A percentile compares a stretch with the other conserved stretches of the same genome.
phyloP scores from a whole-genome alignment of 2,797 vertebrate genomes.

The Chelmon rostratus region DNA sequence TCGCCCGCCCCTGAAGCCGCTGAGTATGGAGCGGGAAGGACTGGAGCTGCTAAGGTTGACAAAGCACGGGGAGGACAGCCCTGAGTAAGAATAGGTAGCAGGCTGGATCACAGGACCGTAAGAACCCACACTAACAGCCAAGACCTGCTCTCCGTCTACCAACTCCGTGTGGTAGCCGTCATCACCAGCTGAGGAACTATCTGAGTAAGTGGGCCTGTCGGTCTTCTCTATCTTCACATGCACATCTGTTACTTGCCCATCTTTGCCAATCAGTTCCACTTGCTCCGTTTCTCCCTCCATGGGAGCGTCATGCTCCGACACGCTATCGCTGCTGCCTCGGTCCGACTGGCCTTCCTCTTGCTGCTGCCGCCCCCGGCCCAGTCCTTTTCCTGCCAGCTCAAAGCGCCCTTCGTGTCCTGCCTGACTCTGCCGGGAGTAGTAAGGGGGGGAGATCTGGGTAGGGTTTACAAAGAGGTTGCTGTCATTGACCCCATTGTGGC shows the following conservation, averaged over 20 bases:
- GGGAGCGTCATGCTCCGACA: conserved; percentile 95
- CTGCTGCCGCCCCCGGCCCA: conserved; percentile 79
- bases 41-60: conserved; percentile 93
- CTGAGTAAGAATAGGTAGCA: conserved; percentile 91
- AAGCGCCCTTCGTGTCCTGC: conserved; percentile 83
- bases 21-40: conserved; percentile 95
- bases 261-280: conserved; percentile 92
- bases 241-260: conserved; percentile 94
- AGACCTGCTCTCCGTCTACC: conserved; percentile 97
- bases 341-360: conserved; percentile 97
- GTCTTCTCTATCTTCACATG: conserved; percentile 96
- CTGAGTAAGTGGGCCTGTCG: conserved; percentile 94
- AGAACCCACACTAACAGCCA: conserved; percentile 96
- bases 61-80: conserved; percentile 88
- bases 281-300: conserved; percentile 95
- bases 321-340: conserved; percentile 94
- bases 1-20: conserved; percentile 93
- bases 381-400: conserved; percentile 83
- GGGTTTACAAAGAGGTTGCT: conserved; percentile 95
- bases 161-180: conserved; percentile 98
- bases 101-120: conserved; percentile 94
- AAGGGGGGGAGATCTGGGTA: conserved; percentile 96
- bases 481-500: conserved; percentile 92
- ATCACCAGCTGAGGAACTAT: conserved; percentile 97
- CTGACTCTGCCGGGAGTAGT: conserved; percentile 90